Evolutionary conservation across 1,140 invertebrate species (phyloP), one percentile per base, ranked within the genome.

Genomic region (Camponotus floridanus): DNA sequence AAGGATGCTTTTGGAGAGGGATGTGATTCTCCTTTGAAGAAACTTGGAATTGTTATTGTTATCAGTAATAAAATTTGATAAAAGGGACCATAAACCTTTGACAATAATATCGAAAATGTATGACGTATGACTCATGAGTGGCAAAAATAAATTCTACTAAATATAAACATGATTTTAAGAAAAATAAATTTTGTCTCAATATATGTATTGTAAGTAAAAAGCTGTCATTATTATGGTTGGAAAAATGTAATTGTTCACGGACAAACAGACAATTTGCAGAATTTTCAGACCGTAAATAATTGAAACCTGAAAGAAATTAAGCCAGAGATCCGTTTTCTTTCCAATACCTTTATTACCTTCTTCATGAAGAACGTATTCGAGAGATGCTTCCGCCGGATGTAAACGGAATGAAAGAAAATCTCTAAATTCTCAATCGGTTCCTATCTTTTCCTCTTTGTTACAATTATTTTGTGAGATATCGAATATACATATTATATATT

Each of bases 281-380:
- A 57, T 57, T 55, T 55, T 57, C 55, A 57, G 6, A 57, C 55
- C 55, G 55, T 59, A 51, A 21, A 59, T 59, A 59, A 59, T 59
- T 18, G 6, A 59, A 59, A 59, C 6, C 8, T 21, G 55, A 74
- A 57, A 6, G 9, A 57, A 26, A 4, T 73, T 73, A 73, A 73
- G 13, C 3, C 9, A 11, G 11, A 76, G 36, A 76, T 65, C 18
- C 36, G 3, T 61, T 62, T 51, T 21, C 42, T 51, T 67, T 26
- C 3, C 59, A 59, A 3, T 8, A 21, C 51, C n/a, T 31, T 57
- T 9, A 21, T 57, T 36, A 21, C 3, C 21, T 59, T 61, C 18
- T 59, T 73, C 0, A 36, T 8, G 0, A 39, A 42, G n/a, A 31
- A 9, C 7, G 13, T 64, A 62, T 65, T 62, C 7, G 11, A 45